Evolutionary conservation across 2,888 invertebrate genomes (phyloP).

Genomic region (Spialia ferax): DNA sequence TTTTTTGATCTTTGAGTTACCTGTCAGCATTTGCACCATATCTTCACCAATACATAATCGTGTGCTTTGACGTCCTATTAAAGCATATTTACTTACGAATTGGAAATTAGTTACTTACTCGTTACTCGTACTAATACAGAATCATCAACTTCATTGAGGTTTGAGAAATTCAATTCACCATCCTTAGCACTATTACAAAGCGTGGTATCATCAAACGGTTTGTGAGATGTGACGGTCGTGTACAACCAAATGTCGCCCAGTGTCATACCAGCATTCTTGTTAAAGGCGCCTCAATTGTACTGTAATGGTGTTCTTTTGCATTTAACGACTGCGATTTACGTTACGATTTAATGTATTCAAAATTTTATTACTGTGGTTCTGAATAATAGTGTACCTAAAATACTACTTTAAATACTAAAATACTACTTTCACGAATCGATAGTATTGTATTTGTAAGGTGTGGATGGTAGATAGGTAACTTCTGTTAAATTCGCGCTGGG

Average conservation of each 20-base stretch:
- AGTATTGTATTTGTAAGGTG: too few relatives aligned
- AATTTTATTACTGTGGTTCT: neutral
- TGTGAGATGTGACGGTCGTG: conserved; percentile 36
- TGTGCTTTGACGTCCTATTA: too few relatives aligned
- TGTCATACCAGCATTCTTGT: conserved; percentile 36
- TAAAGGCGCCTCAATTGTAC: conserved; percentile 42
- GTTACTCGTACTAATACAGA: neutral
- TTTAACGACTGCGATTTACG: conserved; percentile 19
- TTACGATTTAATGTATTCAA: neutral
- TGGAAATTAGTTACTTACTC: too few relatives aligned
- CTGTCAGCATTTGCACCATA: too few relatives aligned
- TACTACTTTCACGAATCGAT: too few relatives aligned
- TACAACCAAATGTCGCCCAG: conserved; percentile 23
- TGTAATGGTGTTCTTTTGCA: conserved; percentile 16
- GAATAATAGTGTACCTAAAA: too few relatives aligned
- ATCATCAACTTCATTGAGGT: neutral
- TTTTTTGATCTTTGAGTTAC: too few relatives aligned
- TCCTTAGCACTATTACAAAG: neutral
- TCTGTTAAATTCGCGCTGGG: too few relatives aligned
- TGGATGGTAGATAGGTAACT: too few relatives aligned
- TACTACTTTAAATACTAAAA: too few relatives aligned
- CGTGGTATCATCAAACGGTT: conserved; percentile 33
- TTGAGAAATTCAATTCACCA: neutral
- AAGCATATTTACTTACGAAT: too few relatives aligned
- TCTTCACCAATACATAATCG: too few relatives aligned